Base-by-base conservation (phyloP, 2,113 vertebrate species). In the Thunnus maccoyii region DNA sequence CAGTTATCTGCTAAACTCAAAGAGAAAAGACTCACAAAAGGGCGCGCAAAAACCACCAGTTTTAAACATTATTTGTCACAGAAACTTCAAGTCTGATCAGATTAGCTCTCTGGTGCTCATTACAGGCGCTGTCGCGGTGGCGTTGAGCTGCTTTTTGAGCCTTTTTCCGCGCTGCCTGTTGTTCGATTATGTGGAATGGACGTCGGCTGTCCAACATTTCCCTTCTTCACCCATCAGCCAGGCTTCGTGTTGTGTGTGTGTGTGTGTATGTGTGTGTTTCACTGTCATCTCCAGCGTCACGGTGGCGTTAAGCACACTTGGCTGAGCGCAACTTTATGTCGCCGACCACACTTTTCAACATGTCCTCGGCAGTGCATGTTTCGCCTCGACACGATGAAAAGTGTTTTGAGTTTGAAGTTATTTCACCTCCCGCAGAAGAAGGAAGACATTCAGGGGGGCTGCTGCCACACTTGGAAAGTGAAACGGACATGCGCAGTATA, bases 401-500 rank as follows among this genome's bases (percentile, higher is more conserved):
- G 22, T 64, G 57, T 57, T 56, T 73, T 4, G 8, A 41, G 30
- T 71, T 75, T 73, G 16, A 76, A 77, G 86, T 87, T 85, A 71
- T 86, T 91, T 83, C 58, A 63, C 36, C 32, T 14, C 20, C 36
- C 66, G 30, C 54, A 70, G 51, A 84, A 72, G 11, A 81, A 22
- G 47, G 69, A 32, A 64, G 67, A 83, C 46, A 67, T 48, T 85
- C 76, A 55, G 44, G 62, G 66, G 73, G 66, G 80, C 72, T 89
- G 78, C 73, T 74, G 64, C 76, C 25, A 11, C 67, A 86, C 76
- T 92, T 82, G 62, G 65, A 92, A 92, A 92, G 90, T 92, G 83
- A 86, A 89, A 89, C 83, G 77, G 83, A 80, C 93, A 94, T 93
- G 93, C 93, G 92, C 93, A 92, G 89, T 91, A 55, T 18, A 47